Conservation (phyloP, 2,888 invertebrate species). For the Pimpla rufipes region DNA sequence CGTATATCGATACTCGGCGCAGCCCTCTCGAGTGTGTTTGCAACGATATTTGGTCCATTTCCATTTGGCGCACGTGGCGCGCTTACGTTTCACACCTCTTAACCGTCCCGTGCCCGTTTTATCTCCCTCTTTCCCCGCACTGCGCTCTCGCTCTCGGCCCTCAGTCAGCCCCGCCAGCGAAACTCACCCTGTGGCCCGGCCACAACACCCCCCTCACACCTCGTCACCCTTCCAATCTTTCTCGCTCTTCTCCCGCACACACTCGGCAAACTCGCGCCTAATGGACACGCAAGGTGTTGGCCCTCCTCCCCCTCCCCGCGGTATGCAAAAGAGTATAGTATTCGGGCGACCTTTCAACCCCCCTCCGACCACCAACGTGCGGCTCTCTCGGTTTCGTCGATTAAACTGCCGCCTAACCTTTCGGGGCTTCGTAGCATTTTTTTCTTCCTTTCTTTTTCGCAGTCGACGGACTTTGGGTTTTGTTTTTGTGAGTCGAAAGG, state of each 20-base stretch:
- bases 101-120: constrained; percentile 66
- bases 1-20: constrained; percentile 82
- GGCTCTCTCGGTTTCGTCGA: constrained; percentile 50
- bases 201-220: constrained; percentile 24
- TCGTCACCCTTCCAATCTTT: constrained; percentile 27
- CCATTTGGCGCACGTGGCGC: constrained; percentile 84
- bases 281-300: constrained; percentile 84
- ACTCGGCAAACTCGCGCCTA: constrained; percentile 75
- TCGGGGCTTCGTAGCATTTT: constrained; percentile 4
- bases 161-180: constrained; percentile 53
- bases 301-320: constrained; percentile 50
- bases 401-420: constrained; percentile 39
- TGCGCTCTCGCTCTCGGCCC: constrained; percentile 33
- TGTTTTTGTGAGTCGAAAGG: too few species aligned
- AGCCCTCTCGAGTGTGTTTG: constrained; percentile 80
- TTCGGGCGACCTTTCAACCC: constrained; percentile 58
- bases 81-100: constrained; percentile 84
- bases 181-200: constrained; percentile 59
- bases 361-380: not conserved
- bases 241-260: constrained; percentile 43
- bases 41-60: constrained; percentile 84
- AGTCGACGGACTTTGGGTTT: too few species aligned
- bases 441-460: not conserved
- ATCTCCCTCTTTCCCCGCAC: constrained; percentile 44
- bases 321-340: constrained; percentile 80